Evolutionary conservation across 1,140 invertebrate genomes (phyloP).

Genomic region (Rhyacophila brunnea): DNA sequence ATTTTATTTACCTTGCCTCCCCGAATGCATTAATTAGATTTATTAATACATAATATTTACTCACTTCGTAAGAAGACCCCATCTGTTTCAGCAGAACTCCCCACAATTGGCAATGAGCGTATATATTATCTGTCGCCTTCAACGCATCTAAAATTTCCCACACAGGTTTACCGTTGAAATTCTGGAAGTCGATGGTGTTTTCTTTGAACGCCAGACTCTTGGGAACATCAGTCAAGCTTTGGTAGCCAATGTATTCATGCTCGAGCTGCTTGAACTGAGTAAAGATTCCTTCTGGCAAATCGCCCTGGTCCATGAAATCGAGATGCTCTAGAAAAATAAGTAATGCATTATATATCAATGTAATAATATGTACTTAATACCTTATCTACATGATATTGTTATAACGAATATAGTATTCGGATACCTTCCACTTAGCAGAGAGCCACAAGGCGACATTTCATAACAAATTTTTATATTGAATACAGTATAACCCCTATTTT

Average conservation of each 20-base stretch:
- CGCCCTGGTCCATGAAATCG: constrained; percentile 86
- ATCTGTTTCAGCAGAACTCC: constrained; percentile 82
- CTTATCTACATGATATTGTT: no score
- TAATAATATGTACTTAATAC: no score
- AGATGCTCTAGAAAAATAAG: constrained; percentile 75
- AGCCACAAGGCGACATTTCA: no score
- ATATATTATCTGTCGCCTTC: constrained; percentile 68
- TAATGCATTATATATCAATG: no score
- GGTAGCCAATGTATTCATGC: constrained; percentile 92
- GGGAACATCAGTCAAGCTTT: constrained; percentile 96
- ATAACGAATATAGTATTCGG: no score
- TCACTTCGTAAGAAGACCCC: constrained; percentile 73
- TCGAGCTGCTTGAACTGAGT: constrained; percentile 84
- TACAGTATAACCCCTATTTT: no score
- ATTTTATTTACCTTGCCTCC: no score
- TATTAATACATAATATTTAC: no score
- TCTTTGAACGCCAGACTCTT: constrained; percentile 63
- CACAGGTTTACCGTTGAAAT: constrained; percentile 62
- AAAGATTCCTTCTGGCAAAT: constrained; percentile 69
- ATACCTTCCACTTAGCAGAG: no score
- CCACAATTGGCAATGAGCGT: constrained; percentile 79
- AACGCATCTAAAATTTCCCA: constrained; percentile 74
- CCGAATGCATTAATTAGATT: no score
- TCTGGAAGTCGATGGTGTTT: constrained; percentile 40
- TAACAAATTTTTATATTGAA: no score